A percentile compares a stretch with the other conserved stretches of the same genome.
phyloP scores from a whole-genome alignment of 2,797 vertebrate species.

The Danio jaintianensis region DNA sequence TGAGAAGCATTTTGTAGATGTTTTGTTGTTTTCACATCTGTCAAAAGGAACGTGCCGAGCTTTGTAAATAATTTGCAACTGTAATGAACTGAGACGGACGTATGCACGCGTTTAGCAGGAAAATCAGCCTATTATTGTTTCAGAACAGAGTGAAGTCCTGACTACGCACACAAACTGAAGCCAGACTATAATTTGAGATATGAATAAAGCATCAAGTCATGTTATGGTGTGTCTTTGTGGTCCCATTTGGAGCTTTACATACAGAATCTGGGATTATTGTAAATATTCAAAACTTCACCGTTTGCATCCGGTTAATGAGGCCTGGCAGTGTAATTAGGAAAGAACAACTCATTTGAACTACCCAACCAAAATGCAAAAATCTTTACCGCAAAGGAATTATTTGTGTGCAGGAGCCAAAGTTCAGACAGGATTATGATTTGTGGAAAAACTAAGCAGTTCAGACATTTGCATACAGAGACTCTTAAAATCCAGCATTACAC shows the following conservation, averaged over 20 bases:
- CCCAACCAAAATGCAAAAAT: slow-evolving; percentile 15
- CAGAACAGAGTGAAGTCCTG: neutral
- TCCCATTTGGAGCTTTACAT: neutral
- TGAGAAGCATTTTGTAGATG: neutral
- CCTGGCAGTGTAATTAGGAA: neutral
- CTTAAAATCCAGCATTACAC: neutral
- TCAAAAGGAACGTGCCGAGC: neutral
- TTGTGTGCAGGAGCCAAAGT: neutral
- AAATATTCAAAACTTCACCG: neutral
- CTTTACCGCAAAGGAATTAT: neutral
- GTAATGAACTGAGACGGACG: slow-evolving; percentile 6
- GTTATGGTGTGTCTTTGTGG: neutral
- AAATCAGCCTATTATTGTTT: neutral
- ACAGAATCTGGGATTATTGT: neutral
- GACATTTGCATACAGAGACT: neutral
- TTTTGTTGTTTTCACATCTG: neutral
- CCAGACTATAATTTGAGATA: neutral
- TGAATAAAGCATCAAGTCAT: neutral
- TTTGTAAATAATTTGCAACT: slow-evolving; percentile 3
- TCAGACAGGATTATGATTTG: neutral
- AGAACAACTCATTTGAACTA: neutral
- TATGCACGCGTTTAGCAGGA: neutral
- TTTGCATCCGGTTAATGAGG: slow-evolving; percentile 1
- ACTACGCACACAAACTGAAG: neutral
- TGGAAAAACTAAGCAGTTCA: neutral